phyloP scores from a whole-genome alignment of 2,797 vertebrate genomes.

The Hippopotamyrus pictus region DNA sequence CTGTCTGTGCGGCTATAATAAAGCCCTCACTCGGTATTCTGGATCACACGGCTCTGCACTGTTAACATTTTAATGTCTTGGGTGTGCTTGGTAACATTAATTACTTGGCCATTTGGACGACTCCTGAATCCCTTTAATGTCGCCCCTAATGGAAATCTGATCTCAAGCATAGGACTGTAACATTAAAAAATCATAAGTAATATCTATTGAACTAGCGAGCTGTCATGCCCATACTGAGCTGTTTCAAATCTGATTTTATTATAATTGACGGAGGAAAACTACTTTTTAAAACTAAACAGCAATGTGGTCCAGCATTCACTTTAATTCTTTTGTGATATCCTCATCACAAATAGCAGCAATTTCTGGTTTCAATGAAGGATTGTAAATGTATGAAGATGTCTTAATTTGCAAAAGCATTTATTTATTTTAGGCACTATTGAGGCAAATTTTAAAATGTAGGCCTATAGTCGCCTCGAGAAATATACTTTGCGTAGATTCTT shows the following conservation, averaged over 20 bases:
- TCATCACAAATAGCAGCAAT: background rate
- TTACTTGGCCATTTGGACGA: constrained; percentile 95
- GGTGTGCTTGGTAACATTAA: constrained; percentile 96
- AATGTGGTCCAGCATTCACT: background rate
- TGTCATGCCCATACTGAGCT: constrained; percentile 70
- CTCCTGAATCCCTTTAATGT: constrained; percentile 93
- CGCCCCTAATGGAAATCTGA: constrained; percentile 93
- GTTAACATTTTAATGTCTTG: constrained; percentile 99
- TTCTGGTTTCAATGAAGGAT: background rate
- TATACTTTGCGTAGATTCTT: background rate
- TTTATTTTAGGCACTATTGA: background rate
- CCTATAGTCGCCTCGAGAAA: background rate
- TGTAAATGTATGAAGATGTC: background rate
- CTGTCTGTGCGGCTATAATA: constrained; percentile 71
- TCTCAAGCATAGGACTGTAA: constrained; percentile 81
- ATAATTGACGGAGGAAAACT: constrained; percentile 74
- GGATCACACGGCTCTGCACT: constrained; percentile 96
- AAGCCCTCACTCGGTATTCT: constrained; percentile 99
- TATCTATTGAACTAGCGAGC: constrained; percentile 87
- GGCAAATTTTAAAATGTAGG: background rate
- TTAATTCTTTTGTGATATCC: background rate
- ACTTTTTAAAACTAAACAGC: background rate
- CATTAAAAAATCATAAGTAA: constrained; percentile 82
- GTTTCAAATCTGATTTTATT: constrained; percentile 53
- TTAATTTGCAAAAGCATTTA: background rate